These are phyloP conservation scores for Linyphia triangularis DNA, from an alignment of 2,888 invertebrate genomes.

Conservation along the genomic window DNA sequence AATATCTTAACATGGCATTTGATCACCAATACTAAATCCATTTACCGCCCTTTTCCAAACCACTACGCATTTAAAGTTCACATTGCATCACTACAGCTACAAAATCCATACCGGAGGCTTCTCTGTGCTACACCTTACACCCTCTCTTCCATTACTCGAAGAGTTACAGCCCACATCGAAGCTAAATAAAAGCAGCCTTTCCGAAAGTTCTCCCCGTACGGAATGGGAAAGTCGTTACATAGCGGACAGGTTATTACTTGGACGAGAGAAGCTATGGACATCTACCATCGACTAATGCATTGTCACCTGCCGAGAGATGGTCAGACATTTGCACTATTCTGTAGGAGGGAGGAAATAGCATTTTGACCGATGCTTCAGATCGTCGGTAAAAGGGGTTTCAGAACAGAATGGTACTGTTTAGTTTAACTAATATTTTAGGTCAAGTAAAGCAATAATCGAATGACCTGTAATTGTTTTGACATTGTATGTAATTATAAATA, in stretches of 20 bases:
- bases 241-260: slow-evolving; percentile 52
- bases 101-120: no score
- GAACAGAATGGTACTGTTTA: no score
- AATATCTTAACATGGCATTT: no score
- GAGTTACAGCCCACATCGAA: slow-evolving; percentile 41
- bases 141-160: slow-evolving; percentile 37
- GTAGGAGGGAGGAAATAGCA: not conserved
- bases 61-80: no score
- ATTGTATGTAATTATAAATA: no score
- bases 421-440: no score
- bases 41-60: no score
- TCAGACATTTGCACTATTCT: slow-evolving; percentile 36
- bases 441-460: no score
- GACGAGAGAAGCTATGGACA: not conserved
- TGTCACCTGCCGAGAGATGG: slow-evolving; percentile 51
- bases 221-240: slow-evolving; percentile 56
- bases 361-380: not conserved
- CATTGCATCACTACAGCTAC: no score
- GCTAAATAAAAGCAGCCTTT: slow-evolving; percentile 21
- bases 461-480: no score
- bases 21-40: no score
- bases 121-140: not conserved
- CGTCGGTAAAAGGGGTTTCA: no score
- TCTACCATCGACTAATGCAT: slow-evolving; percentile 43
- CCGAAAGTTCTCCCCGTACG: slow-evolving; percentile 6